Conservation (phyloP, 2,797 vertebrate species). For the Hydrocynus forskahlii region DNA sequence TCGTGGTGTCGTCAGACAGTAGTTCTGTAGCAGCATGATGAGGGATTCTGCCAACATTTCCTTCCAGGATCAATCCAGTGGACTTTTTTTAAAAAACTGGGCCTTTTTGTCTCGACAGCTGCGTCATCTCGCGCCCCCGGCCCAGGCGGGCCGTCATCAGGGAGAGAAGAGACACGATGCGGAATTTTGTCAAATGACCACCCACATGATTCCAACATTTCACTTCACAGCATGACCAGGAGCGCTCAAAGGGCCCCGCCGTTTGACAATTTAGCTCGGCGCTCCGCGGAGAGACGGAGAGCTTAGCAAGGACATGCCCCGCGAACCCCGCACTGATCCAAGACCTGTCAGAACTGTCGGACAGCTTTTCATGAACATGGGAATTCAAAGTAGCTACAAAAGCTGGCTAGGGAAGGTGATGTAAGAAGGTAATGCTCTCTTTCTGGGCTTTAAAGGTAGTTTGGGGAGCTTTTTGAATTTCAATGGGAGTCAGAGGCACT, state of each 20-base stretch:
- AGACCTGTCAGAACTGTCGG: conserved; percentile 36
- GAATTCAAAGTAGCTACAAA: background rate
- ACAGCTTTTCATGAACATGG: conserved; percentile 33
- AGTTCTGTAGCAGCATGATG: background rate
- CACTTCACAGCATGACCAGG: conserved; percentile 20
- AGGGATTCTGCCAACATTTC: background rate
- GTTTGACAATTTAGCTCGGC: conserved; percentile 25
- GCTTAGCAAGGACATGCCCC: conserved; percentile 9
- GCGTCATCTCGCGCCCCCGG: background rate
- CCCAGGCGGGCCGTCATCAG: background rate
- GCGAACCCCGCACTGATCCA: conserved; percentile 5
- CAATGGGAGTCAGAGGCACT: conserved; percentile 25
- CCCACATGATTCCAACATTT: conserved; percentile 7
- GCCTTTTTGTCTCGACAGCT: background rate
- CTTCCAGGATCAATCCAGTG: background rate
- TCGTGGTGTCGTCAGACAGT: background rate
- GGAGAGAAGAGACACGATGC: background rate
- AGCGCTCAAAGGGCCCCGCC: conserved; percentile 4
- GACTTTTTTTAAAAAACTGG: too few relatives aligned
- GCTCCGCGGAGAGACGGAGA: background rate
- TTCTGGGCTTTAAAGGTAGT: conserved; percentile 39
- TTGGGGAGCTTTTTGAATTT: conserved; percentile 61
- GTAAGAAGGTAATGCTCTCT: background rate
- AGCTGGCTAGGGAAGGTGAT: background rate
- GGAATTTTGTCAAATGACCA: conserved; percentile 25